Evolutionary conservation across 2,113 vertebrate genomes (phyloP), one percentile per base, ranked within the genome.

Genomic region (Alligator sinensis): DNA sequence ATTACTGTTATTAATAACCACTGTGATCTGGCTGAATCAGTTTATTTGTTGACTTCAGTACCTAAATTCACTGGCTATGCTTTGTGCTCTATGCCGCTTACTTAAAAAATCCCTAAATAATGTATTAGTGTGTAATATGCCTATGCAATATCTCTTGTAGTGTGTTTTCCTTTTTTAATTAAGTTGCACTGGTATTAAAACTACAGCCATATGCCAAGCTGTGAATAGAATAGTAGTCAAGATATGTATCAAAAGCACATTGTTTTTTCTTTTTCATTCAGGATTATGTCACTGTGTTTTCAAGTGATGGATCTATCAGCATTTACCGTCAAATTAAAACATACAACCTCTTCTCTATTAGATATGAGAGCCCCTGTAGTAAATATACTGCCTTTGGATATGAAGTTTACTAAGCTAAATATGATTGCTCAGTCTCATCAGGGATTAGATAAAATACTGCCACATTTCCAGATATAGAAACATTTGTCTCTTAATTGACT

Each of bases 261-360:
- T 75, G 13, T 72, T 93, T 82, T 86, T 74, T 88, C 77, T 21
- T 88, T 90, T 95, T 95, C 54, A 60, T 77, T 30, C 21, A 59
- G 34, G 38, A 76, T 88, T 89, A 84, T 82, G 75, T 47, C 47
- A 21, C 80, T 74, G 63, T 96, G 38, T 92, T 94, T 86, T 83
- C 58, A 72, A 78, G 54, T 86, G 64, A 92, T 88, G 74, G 54
- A 80, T 93, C 79, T 96, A 84, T 93, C 88, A 77, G 70, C 83
- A 87, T 96, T 97, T 97, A 91, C 78, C 61, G 95, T 90, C 90
- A 93, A 96, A 96, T 96, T 96, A 96, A 95, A 92, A 94, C 62
- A 95, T 93, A 77, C 76, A 90, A 75, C 60, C 87, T 92, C 70
- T 86, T 96, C 68, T 75, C 77, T 13, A 62, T 59, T 84, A 88